Base-by-base conservation (phyloP, 2,113 vertebrate genomes). In the Stomatorhinus ivindoensis region DNA sequence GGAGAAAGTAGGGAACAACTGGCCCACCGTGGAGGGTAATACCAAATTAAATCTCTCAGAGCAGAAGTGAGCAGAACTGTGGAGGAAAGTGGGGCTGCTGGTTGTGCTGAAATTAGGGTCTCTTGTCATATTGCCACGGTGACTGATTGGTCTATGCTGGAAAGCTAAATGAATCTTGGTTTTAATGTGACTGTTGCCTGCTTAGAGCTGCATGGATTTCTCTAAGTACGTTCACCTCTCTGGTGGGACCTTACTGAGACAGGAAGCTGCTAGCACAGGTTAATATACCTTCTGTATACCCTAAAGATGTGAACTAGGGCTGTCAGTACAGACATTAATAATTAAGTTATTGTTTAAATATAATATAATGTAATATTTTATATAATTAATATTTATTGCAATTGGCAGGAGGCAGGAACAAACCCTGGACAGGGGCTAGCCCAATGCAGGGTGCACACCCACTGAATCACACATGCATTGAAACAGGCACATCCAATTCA, bases 121-220 rank as follows among this genome's bases (percentile, higher is more conserved):
- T 42, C 19, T 2, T 2, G 11, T 15, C 61, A 89, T 73, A 80
- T 80, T 24, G 17, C 4, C 21, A 21, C 27, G 24, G 24, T 53
- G 61, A 88, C 89, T 76, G 86, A 88, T 89, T 61, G 15, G 69
- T 90, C 87, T 88, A 73, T 76, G 80, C 69, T 35, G 10, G 88
- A 89, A 91, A 90, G 90, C 84, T 89, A 90, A 89, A 92, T 82
- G 24, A 87, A 84, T 87, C 44, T 44, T 88, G 17, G 15, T 51
- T 53, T 50, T 86, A 53, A 91, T 93, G 91, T 93, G 90, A 92
- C 89, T 90, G 91, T 88, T 92, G 91, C 55, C 90, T 88, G 92
- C 91, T 93, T 87, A 85, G 82, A 93, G 92, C 93, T 92, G 80
- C 90, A 51, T 91, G 94, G 93, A 82, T 90, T 90, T 87, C 89